Percentiles rank a stretch among this genome's conserved stretches.
Conservation (phyloP, 2,113 vertebrate species). For the Halcyon malimbica region DNA sequence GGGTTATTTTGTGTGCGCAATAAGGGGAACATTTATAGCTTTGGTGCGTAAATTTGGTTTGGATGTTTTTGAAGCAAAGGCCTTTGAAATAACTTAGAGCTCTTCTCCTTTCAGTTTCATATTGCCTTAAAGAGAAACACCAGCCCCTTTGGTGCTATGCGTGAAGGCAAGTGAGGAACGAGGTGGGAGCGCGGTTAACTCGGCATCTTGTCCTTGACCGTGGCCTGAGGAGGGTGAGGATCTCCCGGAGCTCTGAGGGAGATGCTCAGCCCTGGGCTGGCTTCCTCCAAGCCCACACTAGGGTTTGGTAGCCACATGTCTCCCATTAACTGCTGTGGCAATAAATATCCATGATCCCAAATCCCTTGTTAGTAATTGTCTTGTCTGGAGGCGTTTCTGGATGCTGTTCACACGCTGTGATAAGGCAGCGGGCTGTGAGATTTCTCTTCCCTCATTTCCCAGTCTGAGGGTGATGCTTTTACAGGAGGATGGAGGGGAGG, state of each 20-base stretch:
- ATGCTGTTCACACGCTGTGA: not conserved
- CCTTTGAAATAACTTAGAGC: not conserved
- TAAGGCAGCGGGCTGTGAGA: not conserved
- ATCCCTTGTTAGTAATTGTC: not conserved
- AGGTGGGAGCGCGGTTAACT: not conserved
- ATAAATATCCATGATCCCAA: not conserved
- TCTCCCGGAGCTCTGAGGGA: accelerated
- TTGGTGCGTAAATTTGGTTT: not conserved
- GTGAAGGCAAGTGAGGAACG: accelerated
- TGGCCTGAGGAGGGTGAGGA: not conserved
- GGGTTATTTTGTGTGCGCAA: not conserved
- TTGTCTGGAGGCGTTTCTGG: not conserved
- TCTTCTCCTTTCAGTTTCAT: slow-evolving; percentile 13
- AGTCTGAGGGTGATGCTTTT: not conserved
- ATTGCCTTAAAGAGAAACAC: not conserved
- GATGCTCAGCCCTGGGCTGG: not conserved
- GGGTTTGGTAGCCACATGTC: not conserved
- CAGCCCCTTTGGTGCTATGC: accelerated
- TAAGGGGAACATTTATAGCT: slow-evolving; percentile 38
- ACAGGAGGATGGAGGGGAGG: not conserved
- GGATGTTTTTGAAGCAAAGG: slow-evolving; percentile 5
- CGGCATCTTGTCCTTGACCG: accelerated
- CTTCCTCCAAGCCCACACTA: not conserved
- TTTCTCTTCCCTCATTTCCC: not conserved
- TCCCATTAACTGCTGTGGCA: not conserved